A percentile compares a stretch with the other conserved stretches of the same genome.
phyloP scores from a whole-genome alignment of 1,140 invertebrate genomes.

The Monochamus saltuarius region DNA sequence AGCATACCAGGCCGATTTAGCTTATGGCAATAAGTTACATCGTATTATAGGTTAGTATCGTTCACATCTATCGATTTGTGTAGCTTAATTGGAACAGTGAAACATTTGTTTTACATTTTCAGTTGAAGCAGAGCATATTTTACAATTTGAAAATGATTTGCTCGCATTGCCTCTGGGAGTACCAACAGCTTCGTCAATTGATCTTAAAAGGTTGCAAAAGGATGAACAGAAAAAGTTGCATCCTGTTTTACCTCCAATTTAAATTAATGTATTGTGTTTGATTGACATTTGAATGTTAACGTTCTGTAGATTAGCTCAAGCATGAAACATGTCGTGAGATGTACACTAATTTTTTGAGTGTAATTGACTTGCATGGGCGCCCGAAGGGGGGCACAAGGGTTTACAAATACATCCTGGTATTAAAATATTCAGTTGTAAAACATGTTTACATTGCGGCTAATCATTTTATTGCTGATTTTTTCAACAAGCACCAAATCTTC shows the following conservation, averaged over 20 bases:
- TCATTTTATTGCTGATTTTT: no score
- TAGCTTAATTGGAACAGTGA: not conserved
- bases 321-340: no score
- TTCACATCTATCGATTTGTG: conserved; percentile 5
- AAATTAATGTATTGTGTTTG: not conserved
- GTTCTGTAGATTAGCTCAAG: no score
- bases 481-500: no score
- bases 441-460: no score
- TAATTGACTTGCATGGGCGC: no score
- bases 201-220: conserved; percentile 63
- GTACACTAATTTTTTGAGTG: no score
- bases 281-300: no score
- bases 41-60: conserved; percentile 67
- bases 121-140: conserved; percentile 79
- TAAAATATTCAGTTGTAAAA: no score
- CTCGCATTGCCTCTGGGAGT: conserved; percentile 69
- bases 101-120: conserved; percentile 31
- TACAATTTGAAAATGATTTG: conserved; percentile 68
- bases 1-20: conserved; percentile 73
- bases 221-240: conserved; percentile 69
- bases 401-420: no score
- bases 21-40: conserved; percentile 74
- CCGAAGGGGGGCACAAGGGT: no score
- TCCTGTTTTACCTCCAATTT: conserved; percentile 46
- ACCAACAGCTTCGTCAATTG: conserved; percentile 67